A percentile compares a stretch with the other conserved stretches of the same genome.
Conservation (phyloP, 2,113 vertebrate species). For the Xenus cinereus region DNA sequence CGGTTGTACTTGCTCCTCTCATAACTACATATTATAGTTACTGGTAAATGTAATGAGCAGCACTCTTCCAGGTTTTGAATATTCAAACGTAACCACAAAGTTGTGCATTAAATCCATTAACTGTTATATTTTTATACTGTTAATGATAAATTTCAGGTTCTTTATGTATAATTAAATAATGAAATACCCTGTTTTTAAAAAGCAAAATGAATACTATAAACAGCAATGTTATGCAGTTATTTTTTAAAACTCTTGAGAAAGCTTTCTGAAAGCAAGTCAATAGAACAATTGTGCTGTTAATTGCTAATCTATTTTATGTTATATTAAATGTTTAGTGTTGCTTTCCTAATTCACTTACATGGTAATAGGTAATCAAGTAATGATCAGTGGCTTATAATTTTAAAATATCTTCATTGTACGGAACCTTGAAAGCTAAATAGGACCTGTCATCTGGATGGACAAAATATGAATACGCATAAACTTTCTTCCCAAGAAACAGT, state of each 20-base stretch:
- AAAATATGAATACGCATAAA: background rate
- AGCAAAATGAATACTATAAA: background rate
- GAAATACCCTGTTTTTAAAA: background rate
- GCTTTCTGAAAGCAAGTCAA: background rate
- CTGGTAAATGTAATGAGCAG: background rate
- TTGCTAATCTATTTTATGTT: conserved; percentile 25
- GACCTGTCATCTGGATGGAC: background rate
- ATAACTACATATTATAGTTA: background rate
- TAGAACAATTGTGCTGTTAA: conserved; percentile 11
- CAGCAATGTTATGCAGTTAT: background rate
- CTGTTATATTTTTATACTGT: background rate
- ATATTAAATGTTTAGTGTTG: conserved; percentile 32
- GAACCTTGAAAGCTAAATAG: background rate
- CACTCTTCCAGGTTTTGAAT: background rate
- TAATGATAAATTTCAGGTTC: background rate
- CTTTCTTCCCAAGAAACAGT: background rate
- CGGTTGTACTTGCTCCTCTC: conserved; percentile 34
- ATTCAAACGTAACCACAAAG: background rate
- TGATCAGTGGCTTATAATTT: background rate
- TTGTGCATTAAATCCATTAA: background rate
- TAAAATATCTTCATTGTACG: background rate
- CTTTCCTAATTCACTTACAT: conserved; percentile 32
- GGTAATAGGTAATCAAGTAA: conserved; percentile 4
- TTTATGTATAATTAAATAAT: background rate
- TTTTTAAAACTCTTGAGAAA: background rate